These are phyloP conservation scores for Sesamia nonagrioides DNA, from an alignment of 1,140 invertebrate species.

Conservation along the genomic window DNA sequence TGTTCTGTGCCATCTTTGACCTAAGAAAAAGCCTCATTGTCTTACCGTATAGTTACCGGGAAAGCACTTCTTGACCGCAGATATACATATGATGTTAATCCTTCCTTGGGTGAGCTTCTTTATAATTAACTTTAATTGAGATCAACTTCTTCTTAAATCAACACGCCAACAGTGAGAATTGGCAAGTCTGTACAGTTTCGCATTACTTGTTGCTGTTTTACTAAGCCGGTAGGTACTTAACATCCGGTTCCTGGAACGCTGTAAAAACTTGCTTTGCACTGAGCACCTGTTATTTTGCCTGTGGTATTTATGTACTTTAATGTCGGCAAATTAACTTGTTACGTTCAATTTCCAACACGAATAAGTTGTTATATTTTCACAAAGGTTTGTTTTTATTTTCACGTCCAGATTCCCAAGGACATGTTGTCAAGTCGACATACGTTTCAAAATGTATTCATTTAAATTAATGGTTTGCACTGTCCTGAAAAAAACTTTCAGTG, in stretches of 20 bases:
- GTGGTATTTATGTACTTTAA: slow-evolving; percentile 6
- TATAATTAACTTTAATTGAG: neutral
- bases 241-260: slow-evolving; percentile 15
- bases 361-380: neutral
- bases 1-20: too few relatives aligned
- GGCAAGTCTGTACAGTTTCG: neutral
- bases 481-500: slow-evolving; percentile 6
- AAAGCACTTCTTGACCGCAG: too few relatives aligned
- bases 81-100: too few relatives aligned
- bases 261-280: slow-evolving; percentile 11
- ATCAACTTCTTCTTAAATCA: neutral
- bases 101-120: neutral
- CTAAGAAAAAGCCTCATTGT: too few relatives aligned
- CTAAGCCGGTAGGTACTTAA: slow-evolving; percentile 12
- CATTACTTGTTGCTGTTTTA: slow-evolving; percentile 28
- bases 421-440: neutral
- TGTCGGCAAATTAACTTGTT: slow-evolving; percentile 9
- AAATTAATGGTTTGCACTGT: slow-evolving; percentile 19
- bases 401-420: too few relatives aligned
- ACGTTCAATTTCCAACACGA: slow-evolving; percentile 8
- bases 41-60: too few relatives aligned
- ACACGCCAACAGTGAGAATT: slow-evolving; percentile 8
- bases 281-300: slow-evolving; percentile 5
- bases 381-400: neutral
- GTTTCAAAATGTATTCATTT: neutral